Percentiles rank a stretch among this genome's conserved stretches.
Evolutionary conservation across 2,113 vertebrate genomes (phyloP).

Genomic region (Anhinga rufa): DNA sequence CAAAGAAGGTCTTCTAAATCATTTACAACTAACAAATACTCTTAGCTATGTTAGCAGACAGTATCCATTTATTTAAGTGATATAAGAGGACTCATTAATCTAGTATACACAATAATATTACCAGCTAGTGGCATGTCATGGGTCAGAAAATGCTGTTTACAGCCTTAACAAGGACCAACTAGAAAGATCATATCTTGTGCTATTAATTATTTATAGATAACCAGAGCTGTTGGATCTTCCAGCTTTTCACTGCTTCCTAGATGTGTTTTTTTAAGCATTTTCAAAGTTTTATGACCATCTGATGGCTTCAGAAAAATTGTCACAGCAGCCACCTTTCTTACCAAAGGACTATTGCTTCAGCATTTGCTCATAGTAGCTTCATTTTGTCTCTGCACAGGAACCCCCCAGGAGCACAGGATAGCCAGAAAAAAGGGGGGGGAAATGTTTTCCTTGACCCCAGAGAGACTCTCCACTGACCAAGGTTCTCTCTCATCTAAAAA

Average conservation of each 20-base stretch:
- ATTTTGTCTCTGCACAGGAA: neutral
- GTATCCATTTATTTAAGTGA: neutral
- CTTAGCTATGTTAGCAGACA: neutral
- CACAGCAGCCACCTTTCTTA: neutral
- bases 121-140: neutral
- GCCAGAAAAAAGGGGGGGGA: fast-evolving
- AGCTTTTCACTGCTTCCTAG: neutral
- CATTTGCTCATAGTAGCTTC: neutral
- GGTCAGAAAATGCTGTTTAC: neutral
- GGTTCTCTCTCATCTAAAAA: neutral
- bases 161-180: neutral
- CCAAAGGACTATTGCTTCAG: neutral
- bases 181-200: neutral
- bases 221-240: neutral
- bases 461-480: neutral
- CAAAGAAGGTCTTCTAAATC: neutral
- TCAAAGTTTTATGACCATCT: neutral
- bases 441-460: neutral
- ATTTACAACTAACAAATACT: neutral
- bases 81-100: neutral
- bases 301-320: neutral
- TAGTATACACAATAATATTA: neutral
- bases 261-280: neutral
- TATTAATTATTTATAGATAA: neutral
- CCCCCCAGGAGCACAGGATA: neutral